A percentile compares a stretch with the other conserved stretches of the same genome.
phyloP scores from a whole-genome alignment of 2,113 vertebrate genomes.

The Chrysemys picta region DNA sequence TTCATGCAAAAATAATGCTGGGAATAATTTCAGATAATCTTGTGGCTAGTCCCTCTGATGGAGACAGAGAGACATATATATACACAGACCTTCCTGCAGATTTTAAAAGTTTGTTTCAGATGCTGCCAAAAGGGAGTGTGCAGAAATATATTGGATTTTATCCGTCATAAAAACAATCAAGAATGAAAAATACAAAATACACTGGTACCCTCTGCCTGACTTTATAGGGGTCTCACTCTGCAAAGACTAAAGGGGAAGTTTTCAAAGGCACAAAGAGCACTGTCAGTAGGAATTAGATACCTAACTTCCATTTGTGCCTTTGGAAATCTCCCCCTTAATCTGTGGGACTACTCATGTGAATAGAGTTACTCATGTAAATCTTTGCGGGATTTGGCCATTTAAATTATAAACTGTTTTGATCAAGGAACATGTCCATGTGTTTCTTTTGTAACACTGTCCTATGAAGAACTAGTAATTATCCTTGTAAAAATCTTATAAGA shows the following conservation, averaged over 20 bases:
- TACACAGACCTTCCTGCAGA: neutral
- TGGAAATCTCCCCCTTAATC: neutral
- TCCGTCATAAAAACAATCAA: fast-evolving
- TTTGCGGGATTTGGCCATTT: neutral
- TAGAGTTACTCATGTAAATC: neutral
- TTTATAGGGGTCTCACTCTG: neutral
- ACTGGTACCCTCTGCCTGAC: neutral
- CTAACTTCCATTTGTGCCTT: neutral
- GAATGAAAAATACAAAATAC: neutral
- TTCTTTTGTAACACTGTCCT: neutral
- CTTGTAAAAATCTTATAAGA: neutral
- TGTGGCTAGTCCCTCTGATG: neutral
- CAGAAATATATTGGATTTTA: neutral
- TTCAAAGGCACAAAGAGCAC: neutral
- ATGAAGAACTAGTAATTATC: neutral
- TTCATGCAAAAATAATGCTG: neutral
- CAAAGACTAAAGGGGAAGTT: neutral
- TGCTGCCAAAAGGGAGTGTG: neutral
- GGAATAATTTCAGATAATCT: neutral
- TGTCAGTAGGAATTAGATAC: no score
- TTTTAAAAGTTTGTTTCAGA: neutral
- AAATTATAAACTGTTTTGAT: neutral
- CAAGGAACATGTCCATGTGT: neutral
- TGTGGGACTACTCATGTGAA: neutral
- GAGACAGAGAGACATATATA: neutral